Base-by-base conservation (phyloP, 2,888 invertebrate genomes). In the Ernsta delagoae region DNA sequence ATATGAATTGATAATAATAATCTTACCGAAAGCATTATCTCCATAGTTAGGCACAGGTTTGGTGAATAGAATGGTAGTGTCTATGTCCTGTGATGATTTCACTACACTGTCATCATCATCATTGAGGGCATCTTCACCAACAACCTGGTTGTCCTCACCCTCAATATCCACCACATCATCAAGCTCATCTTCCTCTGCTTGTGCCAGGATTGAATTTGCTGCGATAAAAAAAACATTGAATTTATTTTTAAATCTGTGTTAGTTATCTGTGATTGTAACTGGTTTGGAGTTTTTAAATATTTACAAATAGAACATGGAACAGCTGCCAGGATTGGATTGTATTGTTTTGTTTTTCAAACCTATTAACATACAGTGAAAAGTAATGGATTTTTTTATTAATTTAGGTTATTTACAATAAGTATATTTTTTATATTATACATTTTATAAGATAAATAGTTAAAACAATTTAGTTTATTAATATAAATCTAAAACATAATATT, bases 31-130 rank as follows among this genome's bases (percentile, higher is more conserved):
- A 82, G 95, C 95, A 75, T 94, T 90, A 73, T 95, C 94, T 68
- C 96, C 96, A 67, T 94, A 86, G 65, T 89, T 94, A 45, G 95
- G 88, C 59, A 96, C 83, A 2, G 98, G 98, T 85, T 96, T 97
- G 1, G 96, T 97, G 88, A 99, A 99, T 71, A 99, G 93, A 81
- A 99, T 95, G 12, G 96, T 96, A 0, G 99, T 98, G 79, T 98
- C 98, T 3, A 98, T 98, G 93, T 99, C 97, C 59, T 97, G 97
- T 0, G 99, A 98, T 3, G 98, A 96, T 73, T 95, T 95, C 3
- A 94, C 94, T 0, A 90, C 74, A 0, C 87, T 85, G 72, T 95
- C 94, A 76, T 95, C 95, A 74, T 95, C 96, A 41, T 96, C 96
- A 61, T 95, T 95, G 0, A 95, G 93, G 53, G 94, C 94, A 61